Percentiles rank a stretch among this genome's conserved stretches.
Evolutionary conservation across 2,888 invertebrate genomes (phyloP).

Genomic region (Oxystoma pomonae): DNA sequence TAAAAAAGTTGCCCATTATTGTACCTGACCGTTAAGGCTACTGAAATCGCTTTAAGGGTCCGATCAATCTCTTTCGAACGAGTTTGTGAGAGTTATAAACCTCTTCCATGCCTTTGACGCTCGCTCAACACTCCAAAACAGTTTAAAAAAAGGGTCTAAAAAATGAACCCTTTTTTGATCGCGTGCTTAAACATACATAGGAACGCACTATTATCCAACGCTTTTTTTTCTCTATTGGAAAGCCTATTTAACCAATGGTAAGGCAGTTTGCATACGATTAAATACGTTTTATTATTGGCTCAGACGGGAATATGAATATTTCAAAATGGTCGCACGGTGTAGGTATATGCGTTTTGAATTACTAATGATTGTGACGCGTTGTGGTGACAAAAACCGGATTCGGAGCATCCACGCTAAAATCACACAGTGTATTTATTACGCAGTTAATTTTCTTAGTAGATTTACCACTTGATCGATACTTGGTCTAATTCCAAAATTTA

Average conservation of each 20-base stretch:
- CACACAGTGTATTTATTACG: no score
- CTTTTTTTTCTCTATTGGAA: neutral
- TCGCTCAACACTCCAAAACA: no score
- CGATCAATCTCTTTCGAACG: no score
- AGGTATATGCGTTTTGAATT: neutral
- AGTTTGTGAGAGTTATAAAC: no score
- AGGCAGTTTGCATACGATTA: neutral
- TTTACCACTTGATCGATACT: neutral
- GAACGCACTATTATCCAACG: neutral
- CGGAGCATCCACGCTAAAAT: no score
- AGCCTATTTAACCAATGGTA: neutral
- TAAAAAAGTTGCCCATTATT: no score
- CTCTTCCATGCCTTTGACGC: no score
- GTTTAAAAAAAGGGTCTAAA: no score
- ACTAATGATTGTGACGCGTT: neutral
- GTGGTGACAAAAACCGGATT: neutral
- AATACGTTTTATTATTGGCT: neutral
- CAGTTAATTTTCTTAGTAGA: no score
- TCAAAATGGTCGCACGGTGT: neutral
- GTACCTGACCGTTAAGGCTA: no score
- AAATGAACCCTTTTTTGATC: neutral
- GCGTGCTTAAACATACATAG: neutral
- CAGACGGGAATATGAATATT: neutral
- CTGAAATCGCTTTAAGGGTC: no score
- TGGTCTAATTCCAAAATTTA: neutral